Base-by-base conservation (phyloP, 2,797 vertebrate genomes). In the Salarias fasciatus region DNA sequence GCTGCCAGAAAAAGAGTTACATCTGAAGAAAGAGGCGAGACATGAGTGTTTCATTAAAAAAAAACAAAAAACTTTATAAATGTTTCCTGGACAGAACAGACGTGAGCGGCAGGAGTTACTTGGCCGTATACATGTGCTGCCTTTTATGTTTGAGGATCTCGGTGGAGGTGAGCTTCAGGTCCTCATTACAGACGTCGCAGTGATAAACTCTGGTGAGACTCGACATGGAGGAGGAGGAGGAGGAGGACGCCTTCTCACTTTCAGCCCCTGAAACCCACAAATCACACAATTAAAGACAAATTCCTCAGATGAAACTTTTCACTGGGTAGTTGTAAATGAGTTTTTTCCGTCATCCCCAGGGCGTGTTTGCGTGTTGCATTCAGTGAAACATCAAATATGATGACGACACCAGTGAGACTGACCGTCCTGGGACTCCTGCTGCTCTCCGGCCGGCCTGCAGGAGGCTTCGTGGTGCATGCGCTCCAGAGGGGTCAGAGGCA, bases 401-500 rank as follows among this genome's bases (percentile, higher is more conserved):
- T 24, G 18, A 24, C n/a, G n/a, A n/a, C n/a, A 18, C 18, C 18
- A 3, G 18, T 24, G 3, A 24, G 18, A 3, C 88, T 73, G 61
- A 93, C 91, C 92, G 13, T 77, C 71, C 2, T 71, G 69, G 1
- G 10, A 1, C 30, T 77, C 49, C 66, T 89, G 89, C 67, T 63
- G 72, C 82, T 88, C 83, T 0, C 72, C 88, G 6, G 84, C 53
- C 0, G 87, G 66, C 10, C 80, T 90, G 72, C 97, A 98, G 71
- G 88, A 51, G 68, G 84, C 92, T 79, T 96, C 89, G 0, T 98
- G 97, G 44, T 94, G 91, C 74, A 97, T 87, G 8, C 95, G 93
- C 44, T 98, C 96, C 92, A 98, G 47, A 0, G 96, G 96, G 0
- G 96, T 97, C 53, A 98, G 79, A 0, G 97, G 97, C 92, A 94